Evolutionary conservation across 2,888 invertebrate genomes (phyloP).

Genomic region (Campoplex nolae): DNA sequence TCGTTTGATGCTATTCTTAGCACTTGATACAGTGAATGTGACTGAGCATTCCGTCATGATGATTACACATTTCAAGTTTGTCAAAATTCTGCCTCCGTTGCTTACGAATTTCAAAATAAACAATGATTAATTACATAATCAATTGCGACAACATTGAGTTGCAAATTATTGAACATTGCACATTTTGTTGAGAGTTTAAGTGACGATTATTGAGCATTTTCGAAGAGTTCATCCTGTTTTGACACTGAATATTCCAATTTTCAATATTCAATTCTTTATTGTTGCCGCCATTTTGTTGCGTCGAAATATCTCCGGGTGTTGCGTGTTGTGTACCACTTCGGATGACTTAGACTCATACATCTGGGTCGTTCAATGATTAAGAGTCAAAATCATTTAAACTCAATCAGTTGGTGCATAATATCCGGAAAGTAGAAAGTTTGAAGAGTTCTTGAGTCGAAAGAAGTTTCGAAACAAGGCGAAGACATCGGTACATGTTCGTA

Average conservation of each 20-base stretch:
- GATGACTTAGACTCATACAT: conserved; percentile 58
- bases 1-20: background rate
- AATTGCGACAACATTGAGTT: background rate
- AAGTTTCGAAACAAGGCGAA: conserved; percentile 66
- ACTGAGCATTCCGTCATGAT: background rate
- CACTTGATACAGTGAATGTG: background rate
- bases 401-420: conserved; percentile 80
- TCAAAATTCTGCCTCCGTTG: background rate
- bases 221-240: background rate
- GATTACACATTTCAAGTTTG: background rate
- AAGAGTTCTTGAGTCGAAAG: conserved; percentile 70
- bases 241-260: background rate
- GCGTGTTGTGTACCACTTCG: conserved; percentile 11
- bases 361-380: conserved; percentile 76
- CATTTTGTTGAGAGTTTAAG: conserved; percentile 1
- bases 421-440: conserved; percentile 75
- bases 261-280: background rate
- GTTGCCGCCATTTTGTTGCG: conserved; percentile 19
- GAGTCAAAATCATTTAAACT: conserved; percentile 81
- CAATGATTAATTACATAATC: background rate
- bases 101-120: background rate
- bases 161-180: background rate
- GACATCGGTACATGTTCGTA: conserved; percentile 42
- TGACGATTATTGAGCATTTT: background rate
- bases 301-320: background rate